phyloP scores from a whole-genome alignment of 2,797 vertebrate genomes.

The Channa striata region DNA sequence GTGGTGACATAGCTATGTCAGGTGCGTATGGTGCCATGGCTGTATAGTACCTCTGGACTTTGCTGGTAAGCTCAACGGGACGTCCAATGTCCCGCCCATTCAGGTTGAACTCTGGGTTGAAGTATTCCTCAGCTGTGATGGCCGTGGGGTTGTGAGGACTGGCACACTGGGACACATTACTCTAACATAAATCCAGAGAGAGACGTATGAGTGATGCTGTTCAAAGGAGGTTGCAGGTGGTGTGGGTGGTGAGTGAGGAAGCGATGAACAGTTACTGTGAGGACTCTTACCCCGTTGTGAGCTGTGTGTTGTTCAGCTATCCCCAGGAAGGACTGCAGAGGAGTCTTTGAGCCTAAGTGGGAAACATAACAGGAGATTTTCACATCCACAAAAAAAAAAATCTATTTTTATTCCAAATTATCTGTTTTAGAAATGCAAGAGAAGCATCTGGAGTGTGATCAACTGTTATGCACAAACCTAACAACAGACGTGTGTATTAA shows the following conservation, averaged over 20 bases:
- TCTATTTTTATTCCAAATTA: not conserved
- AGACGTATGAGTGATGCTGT: not conserved
- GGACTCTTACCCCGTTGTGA: conserved; percentile 89
- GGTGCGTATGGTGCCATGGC: not conserved
- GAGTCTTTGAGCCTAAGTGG: conserved; percentile 90
- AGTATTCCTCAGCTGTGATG: conserved; percentile 95
- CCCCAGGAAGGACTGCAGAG: conserved; percentile 96
- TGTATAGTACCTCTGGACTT: conserved; percentile 90
- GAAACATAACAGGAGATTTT: conserved; percentile 18
- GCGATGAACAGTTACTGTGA: not conserved
- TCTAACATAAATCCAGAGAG: conserved; percentile 74
- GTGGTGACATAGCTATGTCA: no score
- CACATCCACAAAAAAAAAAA: conserved; percentile 17
- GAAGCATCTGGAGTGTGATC: not conserved
- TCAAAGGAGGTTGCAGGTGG: conserved; percentile 21
- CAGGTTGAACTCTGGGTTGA: conserved; percentile 92
- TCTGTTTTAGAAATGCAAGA: not conserved
- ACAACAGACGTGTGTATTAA: not conserved
- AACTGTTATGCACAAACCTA: not conserved
- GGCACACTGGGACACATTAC: conserved; percentile 91
- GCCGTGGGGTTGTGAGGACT: conserved; percentile 96
- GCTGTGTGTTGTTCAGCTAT: conserved; percentile 95
- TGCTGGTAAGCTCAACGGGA: conserved; percentile 94
- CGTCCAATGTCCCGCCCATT: conserved; percentile 94
- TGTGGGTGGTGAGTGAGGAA: conserved; percentile 10